These are phyloP conservation scores for Lonchura striata DNA, from an alignment of 2,113 vertebrate species.

Conservation along the genomic window DNA sequence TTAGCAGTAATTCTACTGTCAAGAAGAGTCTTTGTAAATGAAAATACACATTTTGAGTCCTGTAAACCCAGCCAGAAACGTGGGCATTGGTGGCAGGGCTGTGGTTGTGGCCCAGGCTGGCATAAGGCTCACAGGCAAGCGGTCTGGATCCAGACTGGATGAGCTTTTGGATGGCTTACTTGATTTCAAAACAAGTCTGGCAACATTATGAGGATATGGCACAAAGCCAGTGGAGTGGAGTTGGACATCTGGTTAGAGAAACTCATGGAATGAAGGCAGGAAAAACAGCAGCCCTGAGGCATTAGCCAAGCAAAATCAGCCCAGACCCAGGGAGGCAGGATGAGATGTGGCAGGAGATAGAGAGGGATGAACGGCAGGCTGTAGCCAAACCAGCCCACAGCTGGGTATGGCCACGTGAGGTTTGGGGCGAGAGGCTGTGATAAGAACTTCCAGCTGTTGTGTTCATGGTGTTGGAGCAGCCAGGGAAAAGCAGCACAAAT, in stretches of 20 bases:
- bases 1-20: background rate
- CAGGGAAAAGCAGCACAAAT: background rate
- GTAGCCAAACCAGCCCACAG: background rate
- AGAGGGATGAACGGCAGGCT: background rate
- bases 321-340: background rate
- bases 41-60: background rate
- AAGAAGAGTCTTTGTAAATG: background rate
- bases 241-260: slow-evolving; percentile 34
- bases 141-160: background rate
- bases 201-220: background rate
- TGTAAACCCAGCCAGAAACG: background rate
- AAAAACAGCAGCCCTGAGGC: slow-evolving; percentile 28
- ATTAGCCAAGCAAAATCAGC: background rate
- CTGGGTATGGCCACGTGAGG: background rate
- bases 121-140: background rate
- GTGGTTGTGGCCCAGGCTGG: background rate
- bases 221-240: background rate
- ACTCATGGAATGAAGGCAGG: background rate
- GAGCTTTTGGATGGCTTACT: background rate
- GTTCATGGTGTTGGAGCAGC: background rate
- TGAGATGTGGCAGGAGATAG: background rate
- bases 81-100: background rate
- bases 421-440: background rate
- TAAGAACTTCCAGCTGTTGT: background rate
- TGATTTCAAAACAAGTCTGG: slow-evolving; percentile 8